A percentile compares a stretch with the other conserved stretches of the same genome.
These are phyloP conservation scores for Phasia obesa DNA, from an alignment of 2,888 invertebrate species.

Conservation along the genomic window DNA sequence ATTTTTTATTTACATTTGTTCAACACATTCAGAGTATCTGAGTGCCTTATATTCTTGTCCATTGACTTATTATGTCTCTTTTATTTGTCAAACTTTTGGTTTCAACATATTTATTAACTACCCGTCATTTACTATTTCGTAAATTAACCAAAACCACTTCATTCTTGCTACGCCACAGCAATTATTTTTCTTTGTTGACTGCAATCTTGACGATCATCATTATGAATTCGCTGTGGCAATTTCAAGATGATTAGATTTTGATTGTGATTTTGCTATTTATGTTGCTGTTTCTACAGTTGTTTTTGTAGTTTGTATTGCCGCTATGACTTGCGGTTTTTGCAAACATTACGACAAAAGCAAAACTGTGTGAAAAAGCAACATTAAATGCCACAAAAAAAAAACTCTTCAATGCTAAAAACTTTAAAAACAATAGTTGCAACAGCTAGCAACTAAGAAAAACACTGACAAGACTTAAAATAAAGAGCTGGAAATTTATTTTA, in stretches of 20 bases:
- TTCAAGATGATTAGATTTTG: conserved; percentile 62
- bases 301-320: background rate
- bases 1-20: no score
- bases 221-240: conserved; percentile 47
- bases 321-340: conserved; percentile 7
- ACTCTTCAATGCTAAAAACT: conserved; percentile 41
- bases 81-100: no score
- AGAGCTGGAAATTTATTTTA: conserved; percentile 24
- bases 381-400: conserved; percentile 49
- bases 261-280: conserved; percentile 42
- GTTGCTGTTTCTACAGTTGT: background rate
- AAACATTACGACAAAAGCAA: conserved; percentile 14
- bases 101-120: no score
- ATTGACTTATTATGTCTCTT: background rate
- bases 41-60: no score
- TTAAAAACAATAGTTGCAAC: conserved; percentile 31
- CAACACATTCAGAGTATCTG: no score
- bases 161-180: background rate
- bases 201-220: conserved; percentile 18
- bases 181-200: conserved; percentile 6
- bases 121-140: background rate
- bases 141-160: background rate
- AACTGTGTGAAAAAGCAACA: conserved; percentile 61
- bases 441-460: background rate
- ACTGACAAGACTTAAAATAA: conserved; percentile 28